Evolutionary conservation across 1,140 invertebrate species (phyloP).

Genomic region (Ceratina japonica): DNA sequence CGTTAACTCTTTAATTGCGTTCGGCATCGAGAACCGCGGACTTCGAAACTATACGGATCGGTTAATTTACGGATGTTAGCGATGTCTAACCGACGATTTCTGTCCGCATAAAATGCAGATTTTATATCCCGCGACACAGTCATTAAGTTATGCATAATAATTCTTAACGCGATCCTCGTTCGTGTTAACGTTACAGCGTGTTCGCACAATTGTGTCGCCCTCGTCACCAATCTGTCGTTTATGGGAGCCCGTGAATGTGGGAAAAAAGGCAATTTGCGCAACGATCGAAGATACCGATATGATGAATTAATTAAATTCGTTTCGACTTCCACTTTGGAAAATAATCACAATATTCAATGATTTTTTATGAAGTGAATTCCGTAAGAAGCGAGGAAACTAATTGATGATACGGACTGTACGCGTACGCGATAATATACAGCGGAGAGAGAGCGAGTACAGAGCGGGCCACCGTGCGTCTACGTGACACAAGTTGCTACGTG

Average conservation of each 20-base stretch:
- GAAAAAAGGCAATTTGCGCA: neutral
- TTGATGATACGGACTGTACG: conserved; percentile 58
- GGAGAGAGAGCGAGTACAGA: conserved; percentile 34
- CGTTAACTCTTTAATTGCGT: conserved; percentile 32
- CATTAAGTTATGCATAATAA: conserved; percentile 6
- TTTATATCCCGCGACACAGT: conserved; percentile 12
- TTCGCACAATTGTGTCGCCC: conserved; percentile 18
- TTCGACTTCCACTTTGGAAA: no score
- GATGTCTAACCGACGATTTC: conserved; percentile 30
- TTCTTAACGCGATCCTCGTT: conserved; percentile 25
- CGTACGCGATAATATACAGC: conserved; percentile 57
- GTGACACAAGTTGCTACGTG: conserved; percentile 62
- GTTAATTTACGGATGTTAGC: conserved; percentile 29
- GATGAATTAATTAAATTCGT: no score
- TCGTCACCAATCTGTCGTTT: neutral
- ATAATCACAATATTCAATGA: no score
- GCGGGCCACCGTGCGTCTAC: conserved; percentile 54
- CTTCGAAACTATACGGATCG: no score
- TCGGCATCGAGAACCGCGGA: conserved; percentile 15
- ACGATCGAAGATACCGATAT: no score
- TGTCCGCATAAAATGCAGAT: conserved; percentile 18
- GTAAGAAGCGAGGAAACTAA: neutral
- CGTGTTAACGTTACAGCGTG: neutral
- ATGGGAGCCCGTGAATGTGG: neutral
- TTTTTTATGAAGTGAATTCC: neutral